A percentile compares a stretch with the other conserved stretches of the same genome.
Evolutionary conservation across 2,113 vertebrate species (phyloP).

Genomic region (Paramormyrops kingsleyae): DNA sequence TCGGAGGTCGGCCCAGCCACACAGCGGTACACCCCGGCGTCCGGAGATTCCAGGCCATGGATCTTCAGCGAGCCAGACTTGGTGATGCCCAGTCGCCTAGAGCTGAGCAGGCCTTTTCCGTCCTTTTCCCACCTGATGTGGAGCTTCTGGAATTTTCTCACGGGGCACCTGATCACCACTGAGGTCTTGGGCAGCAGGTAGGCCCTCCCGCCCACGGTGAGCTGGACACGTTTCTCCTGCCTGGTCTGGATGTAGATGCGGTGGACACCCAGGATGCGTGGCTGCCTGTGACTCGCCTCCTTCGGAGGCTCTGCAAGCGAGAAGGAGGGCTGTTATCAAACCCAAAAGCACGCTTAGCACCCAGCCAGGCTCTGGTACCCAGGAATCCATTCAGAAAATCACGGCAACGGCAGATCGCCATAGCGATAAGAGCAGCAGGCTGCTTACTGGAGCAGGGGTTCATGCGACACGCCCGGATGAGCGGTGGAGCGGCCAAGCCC

Average conservation of each 20-base stretch:
- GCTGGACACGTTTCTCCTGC: constrained; percentile 73
- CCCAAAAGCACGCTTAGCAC: neutral
- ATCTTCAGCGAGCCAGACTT: constrained; percentile 79
- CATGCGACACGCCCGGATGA: constrained; percentile 73
- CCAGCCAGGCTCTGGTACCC: neutral
- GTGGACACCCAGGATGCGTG: constrained; percentile 59
- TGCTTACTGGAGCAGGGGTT: constrained; percentile 73
- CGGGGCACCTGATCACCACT: constrained; percentile 76
- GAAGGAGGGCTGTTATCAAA: neutral
- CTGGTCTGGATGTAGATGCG: constrained; percentile 80
- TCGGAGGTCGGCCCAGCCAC: constrained; percentile 64
- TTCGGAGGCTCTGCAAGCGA: constrained; percentile 42
- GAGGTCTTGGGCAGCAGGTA: constrained; percentile 82
- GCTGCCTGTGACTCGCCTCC: constrained; percentile 26
- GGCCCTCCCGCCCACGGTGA: constrained; percentile 75
- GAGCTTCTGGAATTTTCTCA: constrained; percentile 70
- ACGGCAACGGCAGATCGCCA: neutral
- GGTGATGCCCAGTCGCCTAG: constrained; percentile 67
- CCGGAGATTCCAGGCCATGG: constrained; percentile 56
- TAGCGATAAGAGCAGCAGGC: neutral
- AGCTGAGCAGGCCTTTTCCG: constrained; percentile 55
- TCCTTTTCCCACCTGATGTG: constrained; percentile 81
- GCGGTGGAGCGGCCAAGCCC: constrained; percentile 51
- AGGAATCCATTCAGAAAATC: neutral
- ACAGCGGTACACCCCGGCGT: constrained; percentile 75